Evolutionary conservation across 2,888 invertebrate species (phyloP).

Genomic region (Troglohyphantes excavatus): DNA sequence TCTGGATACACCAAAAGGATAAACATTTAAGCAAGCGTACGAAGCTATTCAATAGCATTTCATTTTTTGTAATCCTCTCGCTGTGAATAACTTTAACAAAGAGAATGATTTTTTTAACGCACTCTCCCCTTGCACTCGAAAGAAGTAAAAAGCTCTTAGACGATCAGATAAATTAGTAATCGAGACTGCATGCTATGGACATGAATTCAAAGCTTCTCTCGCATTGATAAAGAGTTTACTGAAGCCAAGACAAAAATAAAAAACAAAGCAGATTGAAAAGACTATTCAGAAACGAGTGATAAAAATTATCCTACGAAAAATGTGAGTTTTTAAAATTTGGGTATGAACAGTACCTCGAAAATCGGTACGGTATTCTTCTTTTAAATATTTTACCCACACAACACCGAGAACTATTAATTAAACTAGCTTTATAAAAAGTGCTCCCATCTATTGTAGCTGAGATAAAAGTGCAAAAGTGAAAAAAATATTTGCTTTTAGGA

Average conservation of each 20-base stretch:
- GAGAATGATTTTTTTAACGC: neutral
- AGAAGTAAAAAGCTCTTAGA: slow-evolving; percentile 24
- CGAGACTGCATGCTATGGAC: slow-evolving; percentile 15
- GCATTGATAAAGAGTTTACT: slow-evolving; percentile 9
- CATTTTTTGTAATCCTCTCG: slow-evolving; percentile 12
- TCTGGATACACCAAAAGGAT: neutral
- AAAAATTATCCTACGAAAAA: neutral
- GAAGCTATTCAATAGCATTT: neutral
- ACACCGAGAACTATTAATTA: neutral
- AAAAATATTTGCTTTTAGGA: too few relatives aligned
- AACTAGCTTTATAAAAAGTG: neutral
- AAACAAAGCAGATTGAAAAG: neutral
- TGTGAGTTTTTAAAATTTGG: neutral
- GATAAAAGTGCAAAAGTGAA: neutral
- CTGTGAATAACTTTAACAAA: slow-evolving; percentile 7
- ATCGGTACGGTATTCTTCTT: neutral
- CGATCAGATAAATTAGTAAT: slow-evolving; percentile 32
- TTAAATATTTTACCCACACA: neutral
- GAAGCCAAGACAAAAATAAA: slow-evolving; percentile 10
- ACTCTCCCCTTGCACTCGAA: slow-evolving; percentile 26
- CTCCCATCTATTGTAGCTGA: neutral
- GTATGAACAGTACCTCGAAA: neutral
- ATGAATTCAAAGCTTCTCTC: slow-evolving; percentile 25
- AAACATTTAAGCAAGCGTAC: neutral
- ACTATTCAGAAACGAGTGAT: neutral